A percentile compares a stretch with the other conserved stretches of the same genome.
These are phyloP conservation scores for Vandiemenella viatica DNA, from an alignment of 2,888 invertebrate genomes.

Conservation along the genomic window DNA sequence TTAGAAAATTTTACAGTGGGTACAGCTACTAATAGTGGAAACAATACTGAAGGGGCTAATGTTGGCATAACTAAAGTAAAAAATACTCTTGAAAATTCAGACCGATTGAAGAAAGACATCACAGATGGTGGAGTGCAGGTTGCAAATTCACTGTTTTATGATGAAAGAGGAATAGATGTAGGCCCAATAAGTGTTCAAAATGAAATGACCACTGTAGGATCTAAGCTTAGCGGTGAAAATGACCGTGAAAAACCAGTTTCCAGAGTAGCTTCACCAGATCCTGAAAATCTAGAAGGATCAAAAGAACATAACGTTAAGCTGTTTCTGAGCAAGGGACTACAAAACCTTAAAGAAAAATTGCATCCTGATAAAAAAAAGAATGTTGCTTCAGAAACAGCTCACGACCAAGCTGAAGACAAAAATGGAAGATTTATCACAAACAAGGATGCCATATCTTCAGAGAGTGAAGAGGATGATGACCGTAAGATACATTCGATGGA, in stretches of 20 bases:
- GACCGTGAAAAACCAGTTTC: constrained; percentile 8
- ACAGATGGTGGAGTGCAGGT: no score
- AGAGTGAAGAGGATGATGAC: constrained; percentile 2
- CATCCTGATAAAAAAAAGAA: constrained; percentile 13
- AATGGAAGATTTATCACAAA: no score
- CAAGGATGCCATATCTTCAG: not conserved
- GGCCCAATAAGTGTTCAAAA: constrained; percentile 8
- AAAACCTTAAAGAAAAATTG: constrained; percentile 17
- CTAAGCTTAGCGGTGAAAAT: not conserved
- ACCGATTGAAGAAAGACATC: no score
- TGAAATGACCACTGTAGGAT: no score
- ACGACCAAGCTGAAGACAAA: no score
- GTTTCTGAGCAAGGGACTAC: constrained; percentile 22
- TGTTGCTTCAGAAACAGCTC: constrained; percentile 18
- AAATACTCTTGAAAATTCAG: no score
- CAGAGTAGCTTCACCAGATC: not conserved
- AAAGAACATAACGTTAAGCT: constrained; percentile 21
- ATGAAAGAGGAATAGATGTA: constrained; percentile 14
- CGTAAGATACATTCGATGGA: not conserved
- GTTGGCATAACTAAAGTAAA: no score
- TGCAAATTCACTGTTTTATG: constrained; percentile 4
- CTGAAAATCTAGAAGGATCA: not conserved
- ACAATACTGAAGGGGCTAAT: constrained; percentile 4
- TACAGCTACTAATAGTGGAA: not conserved
- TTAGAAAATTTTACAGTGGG: constrained; percentile 14